Evolutionary conservation across 2,113 vertebrate species (phyloP).

Genomic region (Corydoras maculifer): DNA sequence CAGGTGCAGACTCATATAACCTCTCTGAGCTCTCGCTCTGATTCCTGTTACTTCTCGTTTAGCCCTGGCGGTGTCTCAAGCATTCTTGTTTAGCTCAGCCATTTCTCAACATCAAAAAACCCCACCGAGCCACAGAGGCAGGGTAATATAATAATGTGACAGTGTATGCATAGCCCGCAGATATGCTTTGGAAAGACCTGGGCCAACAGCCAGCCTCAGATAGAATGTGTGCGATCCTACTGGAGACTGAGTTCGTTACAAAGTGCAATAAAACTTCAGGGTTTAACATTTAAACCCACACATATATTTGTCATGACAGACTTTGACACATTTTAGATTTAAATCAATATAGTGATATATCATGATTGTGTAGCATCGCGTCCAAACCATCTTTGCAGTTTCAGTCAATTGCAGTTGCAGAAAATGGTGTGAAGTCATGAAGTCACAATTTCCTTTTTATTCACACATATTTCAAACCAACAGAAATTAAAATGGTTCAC

Average conservation of each 20-base stretch:
- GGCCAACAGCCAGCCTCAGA: slow-evolving; percentile 14
- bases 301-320: not conserved
- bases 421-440: too few species aligned
- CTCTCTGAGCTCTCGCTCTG: slow-evolving; percentile 6
- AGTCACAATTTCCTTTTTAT: too few species aligned
- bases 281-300: not conserved
- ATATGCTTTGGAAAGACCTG: slow-evolving; percentile 5
- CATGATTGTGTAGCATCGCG: too few species aligned
- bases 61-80: not conserved
- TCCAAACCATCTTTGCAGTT: too few species aligned
- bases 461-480: too few species aligned
- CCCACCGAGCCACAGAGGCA: not conserved
- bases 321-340: not conserved
- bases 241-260: slow-evolving; percentile 19
- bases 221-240: not conserved
- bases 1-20: slow-evolving; percentile 34
- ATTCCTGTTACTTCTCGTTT: slow-evolving; percentile 12
- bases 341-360: not conserved
- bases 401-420: too few species aligned
- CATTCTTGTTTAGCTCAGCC: slow-evolving; percentile 8
- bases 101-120: slow-evolving; percentile 18
- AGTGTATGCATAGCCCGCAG: slow-evolving; percentile 15
- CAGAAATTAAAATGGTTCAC: too few species aligned
- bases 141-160: slow-evolving; percentile 20
- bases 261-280: slow-evolving; percentile 5